Evolutionary conservation across 2,797 vertebrate species (phyloP), one percentile per base, ranked within the genome.

Genomic region (Epinephelus coioides): DNA sequence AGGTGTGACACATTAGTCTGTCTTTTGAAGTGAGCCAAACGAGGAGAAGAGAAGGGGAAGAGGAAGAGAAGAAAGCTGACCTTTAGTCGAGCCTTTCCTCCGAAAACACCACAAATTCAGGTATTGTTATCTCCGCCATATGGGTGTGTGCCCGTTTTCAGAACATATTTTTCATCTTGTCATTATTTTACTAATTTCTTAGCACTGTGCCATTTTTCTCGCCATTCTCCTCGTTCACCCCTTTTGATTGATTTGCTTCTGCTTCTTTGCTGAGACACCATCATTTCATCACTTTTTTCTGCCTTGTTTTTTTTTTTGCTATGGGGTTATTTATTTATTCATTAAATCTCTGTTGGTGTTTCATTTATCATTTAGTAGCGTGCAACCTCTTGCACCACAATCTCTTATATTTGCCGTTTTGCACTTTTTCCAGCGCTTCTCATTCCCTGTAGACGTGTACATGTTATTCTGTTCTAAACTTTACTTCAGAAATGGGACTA

Each of bases 331-430:
- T 93, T 91, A 91, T 87, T 91, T 91, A 90, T 90, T 91, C 79
- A 89, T 93, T 88, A 87, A 86, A 91, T 89, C 79, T 86, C 85
- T 73, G 76, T 85, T 86, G 81, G 30, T 73, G 79, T 86, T 87
- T 88, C 84, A 92, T 92, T 90, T 73, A 86, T 92, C 86, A 90
- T 92, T 91, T 78, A 90, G 74, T 43, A 78, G 82, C 15, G 0
- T 66, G 66, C 72, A 85, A 84, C 73, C 40, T 62, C 79, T 73
- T 86, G 68, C 77, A 78, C 66, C 67, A 63, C 64, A 84, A 14
- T 76, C 69, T 82, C 74, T 82, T 76, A 81, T 82, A 78, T 83
- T 85, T 85, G 80, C 74, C 19, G 2, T 82, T 83, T 81, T 83
- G 73, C 86, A 81, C 60, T 85, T 88, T 91, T 77, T 66, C 57